These are phyloP conservation scores for Pelochelys cantorii DNA, from an alignment of 2,797 vertebrate genomes.

Conservation along the genomic window DNA sequence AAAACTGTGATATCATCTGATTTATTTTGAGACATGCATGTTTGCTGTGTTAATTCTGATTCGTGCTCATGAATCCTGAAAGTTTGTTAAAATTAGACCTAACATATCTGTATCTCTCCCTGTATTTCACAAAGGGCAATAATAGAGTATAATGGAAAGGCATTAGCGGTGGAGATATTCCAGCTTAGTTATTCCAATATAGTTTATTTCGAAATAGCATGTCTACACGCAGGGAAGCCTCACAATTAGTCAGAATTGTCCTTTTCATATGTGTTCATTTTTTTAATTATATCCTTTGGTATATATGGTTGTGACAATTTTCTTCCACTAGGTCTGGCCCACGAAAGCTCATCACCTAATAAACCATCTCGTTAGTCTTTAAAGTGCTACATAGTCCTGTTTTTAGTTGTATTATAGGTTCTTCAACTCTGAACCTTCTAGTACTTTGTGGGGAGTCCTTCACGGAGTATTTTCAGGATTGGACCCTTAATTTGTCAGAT, in stretches of 20 bases:
- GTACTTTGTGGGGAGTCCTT: background rate
- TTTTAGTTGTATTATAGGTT: slow-evolving; percentile 2
- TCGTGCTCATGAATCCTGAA: background rate
- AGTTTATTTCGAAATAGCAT: too few relatives aligned
- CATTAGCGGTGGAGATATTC: background rate
- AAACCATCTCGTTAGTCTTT: too few relatives aligned
- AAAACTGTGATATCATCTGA: accelerated
- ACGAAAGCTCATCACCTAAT: too few relatives aligned
- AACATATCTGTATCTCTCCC: background rate
- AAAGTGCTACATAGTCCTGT: too few relatives aligned
- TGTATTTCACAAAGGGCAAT: background rate
- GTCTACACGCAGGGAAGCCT: too few relatives aligned
- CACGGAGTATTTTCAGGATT: background rate
- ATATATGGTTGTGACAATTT: too few relatives aligned
- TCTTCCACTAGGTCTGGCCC: too few relatives aligned
- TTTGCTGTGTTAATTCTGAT: background rate
- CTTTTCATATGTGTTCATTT: too few relatives aligned
- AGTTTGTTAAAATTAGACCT: background rate
- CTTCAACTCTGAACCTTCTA: slow-evolving; percentile 13
- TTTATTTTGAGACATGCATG: background rate
- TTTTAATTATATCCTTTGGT: too few relatives aligned
- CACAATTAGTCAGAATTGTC: too few relatives aligned
- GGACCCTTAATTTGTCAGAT: background rate
- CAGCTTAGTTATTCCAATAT: too few relatives aligned
- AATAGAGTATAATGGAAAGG: background rate